Percentiles rank a stretch among this genome's conserved stretches.
Evolutionary conservation across 2,888 invertebrate genomes (phyloP).

Genomic region (Gymnoscelis rufifasciata): DNA sequence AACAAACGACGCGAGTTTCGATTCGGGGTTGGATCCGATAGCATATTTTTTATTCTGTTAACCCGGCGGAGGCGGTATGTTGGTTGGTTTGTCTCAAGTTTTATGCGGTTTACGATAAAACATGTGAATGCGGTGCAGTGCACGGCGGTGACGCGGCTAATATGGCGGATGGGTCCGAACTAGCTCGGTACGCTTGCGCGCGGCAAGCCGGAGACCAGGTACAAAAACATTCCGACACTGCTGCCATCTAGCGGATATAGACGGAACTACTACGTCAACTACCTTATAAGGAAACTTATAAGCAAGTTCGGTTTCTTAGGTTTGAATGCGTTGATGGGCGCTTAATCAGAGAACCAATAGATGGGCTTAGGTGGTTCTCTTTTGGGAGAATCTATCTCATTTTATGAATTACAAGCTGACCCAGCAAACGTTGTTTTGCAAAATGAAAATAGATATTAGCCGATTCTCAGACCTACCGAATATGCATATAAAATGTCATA

Average conservation of each 20-base stretch:
- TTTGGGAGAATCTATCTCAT: too few relatives aligned
- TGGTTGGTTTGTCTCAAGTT: conserved; percentile 61
- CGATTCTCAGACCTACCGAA: too few relatives aligned
- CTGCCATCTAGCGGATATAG: conserved; percentile 46
- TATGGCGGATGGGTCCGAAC: conserved; percentile 78
- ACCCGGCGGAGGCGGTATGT: conserved; percentile 58
- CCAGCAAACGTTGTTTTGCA: too few relatives aligned
- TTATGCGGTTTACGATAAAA: conserved; percentile 71
- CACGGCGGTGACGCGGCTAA: conserved; percentile 78
- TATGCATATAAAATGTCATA: too few relatives aligned
- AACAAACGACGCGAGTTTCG: conserved; percentile 62
- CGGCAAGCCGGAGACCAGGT: conserved; percentile 50
- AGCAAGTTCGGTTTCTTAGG: background rate
- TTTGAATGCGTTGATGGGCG: background rate
- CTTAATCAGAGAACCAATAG: conserved; percentile 19
- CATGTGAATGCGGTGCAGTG: conserved; percentile 73
- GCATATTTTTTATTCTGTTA: conserved; percentile 62
- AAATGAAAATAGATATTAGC: too few relatives aligned
- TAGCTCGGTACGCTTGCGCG: conserved; percentile 64
- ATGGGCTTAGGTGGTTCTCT: conserved; percentile 22
- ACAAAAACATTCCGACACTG: conserved; percentile 50
- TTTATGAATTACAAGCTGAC: too few relatives aligned
- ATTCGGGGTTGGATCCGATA: conserved; percentile 55
- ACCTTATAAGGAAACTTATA: conserved; percentile 21
- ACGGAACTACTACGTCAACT: conserved; percentile 33